Conservation (phyloP, 2,888 invertebrate genomes). For the Oscheius onirici region DNA sequence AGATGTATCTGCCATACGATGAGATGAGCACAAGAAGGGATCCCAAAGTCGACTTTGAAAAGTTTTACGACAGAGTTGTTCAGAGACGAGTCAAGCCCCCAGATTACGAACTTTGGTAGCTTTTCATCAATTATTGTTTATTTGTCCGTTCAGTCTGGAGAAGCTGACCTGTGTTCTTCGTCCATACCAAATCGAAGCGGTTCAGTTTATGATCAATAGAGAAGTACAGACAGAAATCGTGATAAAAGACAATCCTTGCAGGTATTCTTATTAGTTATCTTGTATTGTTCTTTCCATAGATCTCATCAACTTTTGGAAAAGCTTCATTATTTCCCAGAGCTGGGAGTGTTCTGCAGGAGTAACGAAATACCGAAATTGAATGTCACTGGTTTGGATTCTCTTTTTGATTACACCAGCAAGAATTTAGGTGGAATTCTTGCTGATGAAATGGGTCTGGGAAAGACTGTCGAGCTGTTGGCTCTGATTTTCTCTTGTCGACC, state of each 20-base stretch:
- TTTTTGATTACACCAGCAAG: neutral
- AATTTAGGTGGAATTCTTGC: slow-evolving; percentile 78
- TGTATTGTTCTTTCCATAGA: neutral
- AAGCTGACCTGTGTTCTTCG: slow-evolving; percentile 70
- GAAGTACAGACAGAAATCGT: slow-evolving; percentile 53
- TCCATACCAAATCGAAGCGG: slow-evolving; percentile 72
- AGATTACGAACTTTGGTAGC: neutral
- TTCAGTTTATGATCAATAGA: slow-evolving; percentile 73
- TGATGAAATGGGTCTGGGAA: slow-evolving; percentile 85
- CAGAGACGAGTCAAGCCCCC: neutral
- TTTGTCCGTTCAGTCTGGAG: slow-evolving; percentile 8
- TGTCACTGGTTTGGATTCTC: neutral
- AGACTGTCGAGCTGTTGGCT: slow-evolving; percentile 82
- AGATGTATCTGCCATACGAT: neutral
- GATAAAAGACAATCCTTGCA: neutral
- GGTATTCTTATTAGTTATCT: neutral
- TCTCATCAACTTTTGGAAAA: neutral
- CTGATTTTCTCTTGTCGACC: slow-evolving; percentile 73
- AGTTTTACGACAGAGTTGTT: slow-evolving; percentile 10
- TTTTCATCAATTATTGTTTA: neutral
- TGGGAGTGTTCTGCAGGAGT: slow-evolving; percentile 29
- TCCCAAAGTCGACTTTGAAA: slow-evolving; percentile 10
- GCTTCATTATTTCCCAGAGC: slow-evolving; percentile 32
- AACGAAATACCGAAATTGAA: neutral
- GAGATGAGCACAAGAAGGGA: neutral